A percentile compares a stretch with the other conserved stretches of the same genome.
Conservation (phyloP, 2,113 vertebrate genomes). For the Hypocryptadius cinnamomeus region DNA sequence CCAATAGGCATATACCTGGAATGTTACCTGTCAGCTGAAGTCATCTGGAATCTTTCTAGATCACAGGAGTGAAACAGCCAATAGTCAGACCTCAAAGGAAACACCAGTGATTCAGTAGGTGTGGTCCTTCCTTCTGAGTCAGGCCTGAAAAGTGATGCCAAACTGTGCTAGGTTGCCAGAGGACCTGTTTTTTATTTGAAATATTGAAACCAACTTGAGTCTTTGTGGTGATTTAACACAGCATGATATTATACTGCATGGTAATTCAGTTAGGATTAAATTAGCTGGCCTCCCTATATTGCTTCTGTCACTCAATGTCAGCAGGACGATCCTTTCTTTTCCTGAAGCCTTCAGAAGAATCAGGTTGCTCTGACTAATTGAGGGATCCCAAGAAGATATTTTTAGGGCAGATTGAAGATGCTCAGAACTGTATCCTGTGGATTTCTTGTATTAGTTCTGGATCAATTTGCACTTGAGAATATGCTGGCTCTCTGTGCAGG, state of each 20-base stretch:
- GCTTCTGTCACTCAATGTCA: conserved; percentile 5
- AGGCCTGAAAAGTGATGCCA: neutral
- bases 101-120: conserved; percentile 32
- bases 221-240: neutral
- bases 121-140: conserved; percentile 27
- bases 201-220: neutral
- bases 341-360: neutral
- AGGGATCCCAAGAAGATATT: neutral
- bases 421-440: neutral
- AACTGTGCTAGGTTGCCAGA: neutral
- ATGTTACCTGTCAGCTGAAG: neutral
- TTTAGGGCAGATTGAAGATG: neutral
- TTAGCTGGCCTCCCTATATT: neutral
- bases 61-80: neutral
- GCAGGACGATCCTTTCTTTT: neutral
- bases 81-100: neutral
- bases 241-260: neutral
- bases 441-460: neutral
- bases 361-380: neutral
- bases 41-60: neutral
- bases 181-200: neutral
- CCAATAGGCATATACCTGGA: neutral
- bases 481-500: neutral
- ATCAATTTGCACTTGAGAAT: neutral
- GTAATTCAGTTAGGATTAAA: neutral